A percentile compares a stretch with the other conserved stretches of the same genome.
Evolutionary conservation across 2,888 invertebrate species (phyloP).

Genomic region (Seladonia tumulorum): DNA sequence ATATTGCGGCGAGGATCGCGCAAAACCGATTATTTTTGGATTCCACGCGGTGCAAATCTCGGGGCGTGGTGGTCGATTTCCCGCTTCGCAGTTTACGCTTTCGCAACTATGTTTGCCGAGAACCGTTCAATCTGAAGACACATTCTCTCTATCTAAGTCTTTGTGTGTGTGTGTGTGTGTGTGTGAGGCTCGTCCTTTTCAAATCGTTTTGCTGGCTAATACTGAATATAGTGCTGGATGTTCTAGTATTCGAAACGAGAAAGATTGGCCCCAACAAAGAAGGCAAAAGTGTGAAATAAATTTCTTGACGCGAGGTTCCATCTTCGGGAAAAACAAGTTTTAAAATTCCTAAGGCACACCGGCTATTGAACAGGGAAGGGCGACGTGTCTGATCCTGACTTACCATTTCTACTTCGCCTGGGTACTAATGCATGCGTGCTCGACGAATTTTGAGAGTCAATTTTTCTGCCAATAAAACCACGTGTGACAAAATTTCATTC

Average conservation of each 20-base stretch:
- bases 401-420: not conserved
- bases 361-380: not conserved
- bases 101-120: not conserved
- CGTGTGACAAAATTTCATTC: not conserved
- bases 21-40: slow-evolving; percentile 45
- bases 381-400: not conserved
- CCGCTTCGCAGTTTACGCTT: not conserved
- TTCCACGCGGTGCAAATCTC: not conserved
- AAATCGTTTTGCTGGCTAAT: not conserved
- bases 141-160: not conserved
- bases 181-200: not conserved
- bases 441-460: not conserved
- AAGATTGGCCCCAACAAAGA: not conserved
- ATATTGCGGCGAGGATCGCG: not conserved
- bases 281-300: not conserved
- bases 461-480: not conserved
- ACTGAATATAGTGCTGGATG: not conserved
- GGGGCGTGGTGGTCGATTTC: slow-evolving; percentile 3
- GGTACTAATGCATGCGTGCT: not conserved
- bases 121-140: not conserved
- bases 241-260: not conserved
- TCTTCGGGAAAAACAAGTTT: not conserved
- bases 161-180: too few relatives aligned
- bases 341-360: not conserved
- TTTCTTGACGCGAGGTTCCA: not conserved